Percentiles rank a stretch among this genome's conserved stretches.
Evolutionary conservation across 2,113 vertebrate genomes (phyloP).

Genomic region (Zosterops borbonicus): DNA sequence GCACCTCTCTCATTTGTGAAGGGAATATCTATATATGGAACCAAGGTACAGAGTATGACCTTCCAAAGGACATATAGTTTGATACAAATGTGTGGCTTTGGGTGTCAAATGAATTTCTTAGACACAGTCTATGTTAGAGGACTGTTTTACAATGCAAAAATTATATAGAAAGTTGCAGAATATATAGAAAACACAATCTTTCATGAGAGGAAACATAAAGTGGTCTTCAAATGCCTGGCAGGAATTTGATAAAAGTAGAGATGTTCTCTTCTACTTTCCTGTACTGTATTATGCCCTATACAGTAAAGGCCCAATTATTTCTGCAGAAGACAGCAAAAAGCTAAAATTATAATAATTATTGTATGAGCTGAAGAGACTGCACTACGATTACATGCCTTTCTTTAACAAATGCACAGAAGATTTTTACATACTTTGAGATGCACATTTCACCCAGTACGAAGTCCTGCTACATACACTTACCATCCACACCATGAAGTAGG

Average conservation of each 20-base stretch:
- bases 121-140: neutral
- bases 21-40: neutral
- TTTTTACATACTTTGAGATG: neutral
- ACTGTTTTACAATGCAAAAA: neutral
- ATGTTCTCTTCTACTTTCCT: neutral
- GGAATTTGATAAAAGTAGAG: neutral
- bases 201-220: neutral
- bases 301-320: neutral
- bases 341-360: neutral
- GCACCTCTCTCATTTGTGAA: neutral
- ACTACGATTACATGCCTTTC: neutral
- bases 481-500: slow-evolving; percentile 99
- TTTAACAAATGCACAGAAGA: neutral
- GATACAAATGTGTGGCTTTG: neutral
- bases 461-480: slow-evolving; percentile 71
- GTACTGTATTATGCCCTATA: neutral
- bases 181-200: neutral
- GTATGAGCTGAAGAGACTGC: neutral
- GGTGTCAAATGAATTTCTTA: neutral
- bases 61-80: neutral
- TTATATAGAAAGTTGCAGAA: neutral
- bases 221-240: neutral
- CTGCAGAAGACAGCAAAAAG: neutral
- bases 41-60: neutral
- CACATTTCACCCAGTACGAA: neutral